Evolutionary conservation across 1,140 invertebrate species (phyloP), one percentile per base, ranked within the genome.

Genomic region (Calycopis cecrops): DNA sequence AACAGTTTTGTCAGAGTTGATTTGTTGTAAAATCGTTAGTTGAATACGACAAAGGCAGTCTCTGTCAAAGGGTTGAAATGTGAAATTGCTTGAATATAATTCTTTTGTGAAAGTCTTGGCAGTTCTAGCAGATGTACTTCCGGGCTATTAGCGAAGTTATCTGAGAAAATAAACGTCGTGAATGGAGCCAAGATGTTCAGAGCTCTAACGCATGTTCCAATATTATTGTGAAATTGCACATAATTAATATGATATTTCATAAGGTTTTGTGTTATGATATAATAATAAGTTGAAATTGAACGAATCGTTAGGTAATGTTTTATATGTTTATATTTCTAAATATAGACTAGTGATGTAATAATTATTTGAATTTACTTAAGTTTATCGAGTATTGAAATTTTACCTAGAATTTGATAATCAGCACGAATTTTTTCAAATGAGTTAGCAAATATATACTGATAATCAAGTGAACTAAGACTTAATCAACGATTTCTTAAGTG

Each of bases 41-140:
- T 28, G 21, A 51, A 51, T 35, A 40, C 58, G 54, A 61, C 55
- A 61, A 61, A 57, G 55, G 60, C 59, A 54, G 40, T 34, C 69
- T 52, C 59, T 62, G 66, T 69, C 66, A 69, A 62, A 57, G 55
- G 66, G 59, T 60, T 54, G 38, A 64, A 65, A 73, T 63, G 60
- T 63, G 67, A 65, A 73, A 68, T 70, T 68, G 65, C 60, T 66
- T 57, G 64, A 56, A 65, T 63, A 60, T 72, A 65, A 67, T 64
- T 69, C 67, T 69, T 64, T 69, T 64, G 65, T 63, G 61, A 65
- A 60, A 57, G 62, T 62, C 66, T 65, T 67, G 68, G 60, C 65
- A 62, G 56, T 65, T 55, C 54, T 51, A 59, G 55, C 63, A 62
- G 57, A 63, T 59, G 53, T 59, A 55, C 57, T 62, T 57, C 57